These are phyloP conservation scores for Tenthredo distinguenda DNA, from an alignment of 2,888 invertebrate genomes.

Conservation along the genomic window DNA sequence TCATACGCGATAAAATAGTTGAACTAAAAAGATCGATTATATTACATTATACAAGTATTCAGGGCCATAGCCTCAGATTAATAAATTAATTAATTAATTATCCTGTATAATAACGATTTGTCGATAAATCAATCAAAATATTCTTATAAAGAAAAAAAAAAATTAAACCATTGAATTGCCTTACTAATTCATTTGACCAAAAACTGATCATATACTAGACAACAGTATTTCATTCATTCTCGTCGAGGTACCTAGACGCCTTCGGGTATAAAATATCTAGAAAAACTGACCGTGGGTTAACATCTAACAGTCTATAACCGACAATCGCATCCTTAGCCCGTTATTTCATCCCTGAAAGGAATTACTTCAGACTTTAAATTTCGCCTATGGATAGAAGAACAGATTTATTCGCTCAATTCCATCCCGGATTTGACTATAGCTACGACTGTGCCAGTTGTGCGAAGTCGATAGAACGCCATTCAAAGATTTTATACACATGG, in stretches of 20 bases:
- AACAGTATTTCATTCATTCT: background rate
- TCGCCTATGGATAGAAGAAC: too few species aligned
- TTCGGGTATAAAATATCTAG: background rate
- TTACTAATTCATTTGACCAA: background rate
- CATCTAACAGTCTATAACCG: background rate
- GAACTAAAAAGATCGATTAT: background rate
- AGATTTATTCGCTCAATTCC: too few species aligned
- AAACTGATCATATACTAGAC: background rate
- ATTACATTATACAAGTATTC: background rate
- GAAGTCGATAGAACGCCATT: background rate
- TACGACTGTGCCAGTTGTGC: too few species aligned
- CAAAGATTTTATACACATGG: background rate
- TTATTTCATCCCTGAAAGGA: background rate
- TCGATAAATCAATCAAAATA: background rate
- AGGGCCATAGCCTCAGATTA: background rate
- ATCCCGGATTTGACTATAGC: too few species aligned
- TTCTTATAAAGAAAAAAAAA: background rate
- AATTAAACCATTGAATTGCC: background rate
- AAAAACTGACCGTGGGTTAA: background rate
- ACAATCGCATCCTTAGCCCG: background rate
- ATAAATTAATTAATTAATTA: constrained; percentile 2
- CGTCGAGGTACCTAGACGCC: background rate
- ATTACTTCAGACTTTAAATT: too few species aligned
- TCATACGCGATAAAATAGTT: background rate
- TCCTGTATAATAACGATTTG: background rate